These are phyloP conservation scores for Gonatopus flavifemur DNA, from an alignment of 1,140 invertebrate genomes.

Conservation along the genomic window DNA sequence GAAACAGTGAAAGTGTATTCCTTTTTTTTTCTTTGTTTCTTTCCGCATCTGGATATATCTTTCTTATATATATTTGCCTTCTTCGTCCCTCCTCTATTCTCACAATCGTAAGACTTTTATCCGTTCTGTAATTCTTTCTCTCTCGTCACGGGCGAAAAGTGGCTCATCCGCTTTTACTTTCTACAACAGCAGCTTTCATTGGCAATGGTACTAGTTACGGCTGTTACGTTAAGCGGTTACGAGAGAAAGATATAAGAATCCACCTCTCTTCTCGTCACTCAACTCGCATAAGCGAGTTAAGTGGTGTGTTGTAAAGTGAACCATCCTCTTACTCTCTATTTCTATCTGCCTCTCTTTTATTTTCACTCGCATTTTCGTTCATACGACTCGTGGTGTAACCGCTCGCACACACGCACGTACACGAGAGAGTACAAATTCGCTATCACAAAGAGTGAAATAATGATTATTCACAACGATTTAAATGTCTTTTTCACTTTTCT, in stretches of 20 bases:
- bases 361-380: no score
- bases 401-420: no score
- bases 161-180: slow-evolving; percentile 52
- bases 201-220: slow-evolving; percentile 57
- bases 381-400: no score
- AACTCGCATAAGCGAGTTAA: slow-evolving; percentile 18
- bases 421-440: no score
- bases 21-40: slow-evolving; percentile 24
- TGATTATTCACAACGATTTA: no score
- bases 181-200: slow-evolving; percentile 46
- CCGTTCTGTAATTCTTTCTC: slow-evolving; percentile 8
- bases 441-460: no score
- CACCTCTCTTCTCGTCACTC: slow-evolving; percentile 9
- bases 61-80: no score
- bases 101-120: no score
- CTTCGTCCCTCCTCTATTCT: slow-evolving; percentile 1
- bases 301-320: no score
- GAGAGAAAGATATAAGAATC: slow-evolving; percentile 20
- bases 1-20: slow-evolving; percentile 15
- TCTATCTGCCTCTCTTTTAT: no score
- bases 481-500: no score
- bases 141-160: slow-evolving; percentile 36
- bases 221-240: slow-evolving; percentile 47
- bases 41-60: neutral
- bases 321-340: no score